A percentile compares a stretch with the other conserved stretches of the same genome.
Conservation (phyloP, 2,113 vertebrate species). For the Polypterus senegalus region DNA sequence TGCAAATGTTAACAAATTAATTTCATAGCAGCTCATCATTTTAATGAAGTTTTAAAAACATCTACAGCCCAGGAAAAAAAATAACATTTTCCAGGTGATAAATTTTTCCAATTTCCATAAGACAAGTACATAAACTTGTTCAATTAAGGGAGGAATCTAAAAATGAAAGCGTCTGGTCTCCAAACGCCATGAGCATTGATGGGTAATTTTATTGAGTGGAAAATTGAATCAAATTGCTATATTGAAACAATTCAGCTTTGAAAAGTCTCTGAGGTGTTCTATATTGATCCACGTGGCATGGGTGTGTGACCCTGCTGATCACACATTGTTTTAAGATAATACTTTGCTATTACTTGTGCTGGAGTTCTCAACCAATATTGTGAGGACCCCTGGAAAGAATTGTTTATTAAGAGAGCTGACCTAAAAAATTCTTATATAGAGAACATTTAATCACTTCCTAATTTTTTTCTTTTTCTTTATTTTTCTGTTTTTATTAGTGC, state of each 20-base stretch:
- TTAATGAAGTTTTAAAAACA: slow-evolving; percentile 84
- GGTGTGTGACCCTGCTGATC: no score
- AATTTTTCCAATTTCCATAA: slow-evolving; percentile 86
- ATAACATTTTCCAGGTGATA: slow-evolving; percentile 93
- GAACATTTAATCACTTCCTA: no score
- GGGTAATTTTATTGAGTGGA: slow-evolving; percentile 93
- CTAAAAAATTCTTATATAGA: no score
- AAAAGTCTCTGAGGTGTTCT: background rate
- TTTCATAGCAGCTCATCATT: slow-evolving; percentile 73
- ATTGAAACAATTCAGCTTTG: slow-evolving; percentile 56
- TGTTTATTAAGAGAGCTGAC: no score
- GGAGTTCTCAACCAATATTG: no score
- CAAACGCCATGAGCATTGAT: slow-evolving; percentile 70
- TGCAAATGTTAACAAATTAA: slow-evolving; percentile 58
- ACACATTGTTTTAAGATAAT: no score
- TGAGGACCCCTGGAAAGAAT: no score
- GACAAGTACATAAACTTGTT: slow-evolving; percentile 85
- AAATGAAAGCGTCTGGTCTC: slow-evolving; percentile 67
- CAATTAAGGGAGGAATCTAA: slow-evolving; percentile 68
- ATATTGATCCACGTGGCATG: no score
- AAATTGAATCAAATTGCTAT: slow-evolving; percentile 95
- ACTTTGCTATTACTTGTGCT: no score
- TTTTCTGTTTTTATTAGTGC: no score
- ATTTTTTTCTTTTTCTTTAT: no score
- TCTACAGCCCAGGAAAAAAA: slow-evolving; percentile 72